phyloP scores from a whole-genome alignment of 2,113 vertebrate genomes.

The Platichthys stellatus region DNA sequence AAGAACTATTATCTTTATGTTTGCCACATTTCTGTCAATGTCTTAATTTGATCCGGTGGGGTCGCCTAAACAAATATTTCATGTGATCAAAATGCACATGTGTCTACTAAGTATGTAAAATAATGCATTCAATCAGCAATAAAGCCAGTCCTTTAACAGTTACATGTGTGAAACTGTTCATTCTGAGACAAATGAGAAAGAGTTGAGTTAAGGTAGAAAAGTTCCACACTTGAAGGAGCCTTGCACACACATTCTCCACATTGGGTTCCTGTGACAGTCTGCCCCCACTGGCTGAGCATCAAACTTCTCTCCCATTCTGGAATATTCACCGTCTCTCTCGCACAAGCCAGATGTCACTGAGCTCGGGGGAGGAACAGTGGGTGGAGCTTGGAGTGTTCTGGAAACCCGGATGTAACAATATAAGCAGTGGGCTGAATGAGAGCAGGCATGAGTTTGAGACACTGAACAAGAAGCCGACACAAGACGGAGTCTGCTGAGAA shows the following conservation, averaged over 20 bases:
- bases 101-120: conserved; percentile 64
- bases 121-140: conserved; percentile 74
- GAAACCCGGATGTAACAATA: conserved; percentile 59
- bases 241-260: conserved; percentile 29
- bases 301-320: conserved; percentile 47
- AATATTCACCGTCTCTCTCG: conserved; percentile 59
- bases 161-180: conserved; percentile 2
- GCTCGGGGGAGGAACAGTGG: not conserved
- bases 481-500: conserved; percentile 18
- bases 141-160: conserved; percentile 65
- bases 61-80: conserved; percentile 40
- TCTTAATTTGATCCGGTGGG: conserved; percentile 62
- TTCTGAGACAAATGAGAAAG: not conserved
- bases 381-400: conserved; percentile 56
- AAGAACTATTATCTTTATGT: conserved; percentile 42
- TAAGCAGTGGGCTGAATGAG: conserved; percentile 40
- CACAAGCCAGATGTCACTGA: conserved; percentile 24
- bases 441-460: conserved; percentile 39
- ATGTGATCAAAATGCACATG: conserved; percentile 53
- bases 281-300: conserved; percentile 18
- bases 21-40: conserved; percentile 53
- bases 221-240: not conserved
- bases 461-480: conserved; percentile 14
- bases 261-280: conserved; percentile 21
- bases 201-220: not conserved